Conservation (phyloP, 2,113 vertebrate species). For the Siniperca chuatsi region DNA sequence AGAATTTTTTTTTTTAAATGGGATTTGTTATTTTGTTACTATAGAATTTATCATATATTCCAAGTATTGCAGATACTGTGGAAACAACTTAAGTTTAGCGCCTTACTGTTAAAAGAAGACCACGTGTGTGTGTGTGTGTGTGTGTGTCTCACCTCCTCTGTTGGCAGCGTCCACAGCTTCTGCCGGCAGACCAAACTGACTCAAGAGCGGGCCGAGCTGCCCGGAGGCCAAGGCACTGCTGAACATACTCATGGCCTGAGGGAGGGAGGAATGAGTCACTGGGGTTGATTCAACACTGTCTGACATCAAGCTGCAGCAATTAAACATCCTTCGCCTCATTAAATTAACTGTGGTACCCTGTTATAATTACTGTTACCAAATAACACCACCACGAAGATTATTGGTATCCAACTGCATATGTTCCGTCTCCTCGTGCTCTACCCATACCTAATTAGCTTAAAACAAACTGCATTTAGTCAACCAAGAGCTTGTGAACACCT, state of each 20-base stretch:
- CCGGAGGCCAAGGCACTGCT: slow-evolving; percentile 96
- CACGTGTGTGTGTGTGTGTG: background rate
- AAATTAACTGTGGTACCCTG: background rate
- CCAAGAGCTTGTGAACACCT: background rate
- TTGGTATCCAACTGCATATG: background rate
- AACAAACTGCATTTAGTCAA: background rate
- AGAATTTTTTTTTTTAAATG: no score
- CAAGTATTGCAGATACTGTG: no score
- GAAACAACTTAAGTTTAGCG: no score
- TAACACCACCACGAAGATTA: background rate
- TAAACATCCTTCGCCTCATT: background rate
- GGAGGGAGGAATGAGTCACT: background rate
- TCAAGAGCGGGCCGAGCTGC: slow-evolving; percentile 97
- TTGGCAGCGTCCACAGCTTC: slow-evolving; percentile 97
- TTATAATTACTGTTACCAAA: background rate
- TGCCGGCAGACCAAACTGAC: slow-evolving; percentile 94
- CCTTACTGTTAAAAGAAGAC: background rate
- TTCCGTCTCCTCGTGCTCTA: background rate
- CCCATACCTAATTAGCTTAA: no score
- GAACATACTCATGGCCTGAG: slow-evolving; percentile 97
- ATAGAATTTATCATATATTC: no score
- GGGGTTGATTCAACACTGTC: background rate
- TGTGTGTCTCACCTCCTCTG: slow-evolving; percentile 88
- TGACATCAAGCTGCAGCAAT: background rate
- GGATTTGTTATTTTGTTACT: no score